Conservation (phyloP, 2,888 invertebrate genomes). For the Oxycera nigricornis region DNA sequence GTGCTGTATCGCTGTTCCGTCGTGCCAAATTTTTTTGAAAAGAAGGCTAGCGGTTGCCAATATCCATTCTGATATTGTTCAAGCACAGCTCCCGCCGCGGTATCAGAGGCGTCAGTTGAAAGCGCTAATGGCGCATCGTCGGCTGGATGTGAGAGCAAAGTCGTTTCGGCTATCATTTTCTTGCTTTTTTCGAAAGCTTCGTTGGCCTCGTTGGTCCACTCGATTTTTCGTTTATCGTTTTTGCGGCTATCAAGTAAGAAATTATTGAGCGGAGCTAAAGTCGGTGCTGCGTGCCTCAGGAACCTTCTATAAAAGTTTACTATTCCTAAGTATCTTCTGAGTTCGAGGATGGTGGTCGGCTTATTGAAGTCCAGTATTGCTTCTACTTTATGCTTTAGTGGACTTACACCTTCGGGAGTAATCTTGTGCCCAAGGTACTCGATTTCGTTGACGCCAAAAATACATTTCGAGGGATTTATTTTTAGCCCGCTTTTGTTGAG, state of each 20-base stretch:
- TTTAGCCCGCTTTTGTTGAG: neutral
- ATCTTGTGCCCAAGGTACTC: neutral
- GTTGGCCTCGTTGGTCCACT: neutral
- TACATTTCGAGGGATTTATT: neutral
- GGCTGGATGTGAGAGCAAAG: neutral
- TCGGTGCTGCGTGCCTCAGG: neutral
- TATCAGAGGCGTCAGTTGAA: constrained; percentile 53
- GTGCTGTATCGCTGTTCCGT: neutral
- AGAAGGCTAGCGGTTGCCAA: constrained; percentile 57
- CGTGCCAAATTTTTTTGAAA: neutral
- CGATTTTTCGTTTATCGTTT: neutral
- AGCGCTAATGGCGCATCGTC: constrained; percentile 49
- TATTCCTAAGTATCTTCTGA: neutral
- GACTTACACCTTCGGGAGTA: neutral
- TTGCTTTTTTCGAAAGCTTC: neutral
- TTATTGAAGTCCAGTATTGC: neutral
- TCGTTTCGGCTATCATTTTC: neutral
- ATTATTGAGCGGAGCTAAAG: neutral
- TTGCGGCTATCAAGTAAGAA: neutral
- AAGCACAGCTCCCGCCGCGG: constrained; percentile 56
- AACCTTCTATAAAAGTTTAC: constrained; percentile 11
- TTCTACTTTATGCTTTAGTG: neutral
- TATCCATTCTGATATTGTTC: constrained; percentile 51
- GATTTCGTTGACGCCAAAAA: neutral
- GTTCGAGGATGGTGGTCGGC: neutral